phyloP scores from a whole-genome alignment of 2,888 invertebrate genomes.

The Lepidonotus clava region DNA sequence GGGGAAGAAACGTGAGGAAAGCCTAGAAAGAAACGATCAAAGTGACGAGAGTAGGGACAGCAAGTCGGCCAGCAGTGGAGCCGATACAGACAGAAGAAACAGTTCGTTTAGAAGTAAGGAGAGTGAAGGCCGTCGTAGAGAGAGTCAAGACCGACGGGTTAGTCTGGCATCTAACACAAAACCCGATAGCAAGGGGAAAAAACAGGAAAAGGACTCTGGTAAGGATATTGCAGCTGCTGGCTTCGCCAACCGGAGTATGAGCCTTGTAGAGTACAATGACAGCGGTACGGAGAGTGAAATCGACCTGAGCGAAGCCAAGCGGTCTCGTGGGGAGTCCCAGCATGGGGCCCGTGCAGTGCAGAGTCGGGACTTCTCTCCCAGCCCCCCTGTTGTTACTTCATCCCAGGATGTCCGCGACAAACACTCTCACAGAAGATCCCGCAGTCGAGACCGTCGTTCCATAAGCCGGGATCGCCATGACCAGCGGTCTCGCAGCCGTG shows the following conservation, averaged over 20 bases:
- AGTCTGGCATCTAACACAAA: background rate
- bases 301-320: slow-evolving; percentile 2
- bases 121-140: background rate
- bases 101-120: background rate
- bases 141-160: background rate
- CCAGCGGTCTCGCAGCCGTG: background rate
- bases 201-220: too few relatives aligned
- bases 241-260: slow-evolving; percentile 23
- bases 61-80: background rate
- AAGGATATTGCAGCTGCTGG: too few relatives aligned
- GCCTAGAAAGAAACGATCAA: background rate
- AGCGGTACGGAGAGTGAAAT: slow-evolving; percentile 46
- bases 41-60: background rate
- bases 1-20: background rate
- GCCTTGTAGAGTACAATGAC: slow-evolving; percentile 41
- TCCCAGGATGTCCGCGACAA: background rate
- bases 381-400: background rate
- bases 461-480: background rate
- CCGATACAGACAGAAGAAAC: background rate
- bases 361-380: too few relatives aligned
- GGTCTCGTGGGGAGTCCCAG: background rate
- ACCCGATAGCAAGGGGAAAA: too few relatives aligned
- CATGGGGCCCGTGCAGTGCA: too few relatives aligned
- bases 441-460: background rate
- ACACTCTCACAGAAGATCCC: background rate